Evolutionary conservation across 2,797 vertebrate species (phyloP).

Genomic region (Notolepis coatsorum): DNA sequence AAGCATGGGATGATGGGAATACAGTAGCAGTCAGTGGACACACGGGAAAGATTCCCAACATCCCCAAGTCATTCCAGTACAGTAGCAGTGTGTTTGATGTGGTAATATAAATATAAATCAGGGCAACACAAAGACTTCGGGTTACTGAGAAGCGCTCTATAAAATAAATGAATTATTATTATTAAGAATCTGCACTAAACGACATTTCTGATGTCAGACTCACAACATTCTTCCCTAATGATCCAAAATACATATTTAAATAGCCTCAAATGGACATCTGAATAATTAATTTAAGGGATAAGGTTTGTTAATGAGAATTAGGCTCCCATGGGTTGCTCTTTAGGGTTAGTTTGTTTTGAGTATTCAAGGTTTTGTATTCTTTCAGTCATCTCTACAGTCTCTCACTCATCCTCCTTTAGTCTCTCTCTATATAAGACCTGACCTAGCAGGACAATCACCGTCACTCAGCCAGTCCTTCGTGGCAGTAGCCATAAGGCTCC

Average conservation of each 20-base stretch:
- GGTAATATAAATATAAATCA: slow-evolving; percentile 39
- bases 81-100: slow-evolving; percentile 34
- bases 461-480: too few relatives aligned
- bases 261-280: slow-evolving; percentile 6
- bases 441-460: slow-evolving; percentile 23
- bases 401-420: neutral
- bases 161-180: too few relatives aligned
- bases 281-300: slow-evolving; percentile 12
- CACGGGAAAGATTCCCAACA: slow-evolving; percentile 5
- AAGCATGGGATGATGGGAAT: neutral
- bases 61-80: slow-evolving; percentile 12
- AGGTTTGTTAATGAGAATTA: slow-evolving; percentile 25
- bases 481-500: too few relatives aligned
- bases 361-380: neutral
- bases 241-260: slow-evolving; percentile 23
- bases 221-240: slow-evolving; percentile 8
- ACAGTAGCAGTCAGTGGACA: neutral
- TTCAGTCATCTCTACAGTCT: neutral
- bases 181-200: slow-evolving; percentile 7
- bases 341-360: neutral
- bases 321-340: slow-evolving; percentile 14
- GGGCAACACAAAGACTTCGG: neutral
- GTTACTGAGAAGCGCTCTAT: too few relatives aligned
- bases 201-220: neutral
- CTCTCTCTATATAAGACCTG: slow-evolving; percentile 12